phyloP scores from a whole-genome alignment of 2,888 invertebrate genomes.

The Dryocosmus kuriphilus region DNA sequence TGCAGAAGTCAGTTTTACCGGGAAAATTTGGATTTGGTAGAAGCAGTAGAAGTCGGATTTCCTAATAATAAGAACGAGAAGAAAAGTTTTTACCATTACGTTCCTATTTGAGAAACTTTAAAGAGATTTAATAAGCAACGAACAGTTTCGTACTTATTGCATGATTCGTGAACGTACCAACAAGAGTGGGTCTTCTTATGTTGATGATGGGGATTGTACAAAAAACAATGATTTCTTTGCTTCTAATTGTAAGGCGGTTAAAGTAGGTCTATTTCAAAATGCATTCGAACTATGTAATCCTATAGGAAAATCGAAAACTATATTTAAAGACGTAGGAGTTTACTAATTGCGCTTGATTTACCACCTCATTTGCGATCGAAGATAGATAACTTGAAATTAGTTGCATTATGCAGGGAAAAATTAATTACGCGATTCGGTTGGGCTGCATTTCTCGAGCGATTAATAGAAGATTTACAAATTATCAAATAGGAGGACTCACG shows the following conservation, averaged over 20 bases:
- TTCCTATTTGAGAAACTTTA: constrained; percentile 41
- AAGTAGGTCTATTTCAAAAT: constrained; percentile 63
- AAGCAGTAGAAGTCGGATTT: constrained; percentile 26
- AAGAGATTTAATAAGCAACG: constrained; percentile 16
- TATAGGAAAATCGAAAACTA: constrained; percentile 60
- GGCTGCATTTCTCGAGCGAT: constrained; percentile 51
- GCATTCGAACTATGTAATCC: constrained; percentile 67
- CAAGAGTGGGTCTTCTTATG: constrained; percentile 18
- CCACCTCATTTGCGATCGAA: constrained; percentile 56
- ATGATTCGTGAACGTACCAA: neutral
- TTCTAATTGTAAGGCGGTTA: neutral
- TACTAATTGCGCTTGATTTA: constrained; percentile 62
- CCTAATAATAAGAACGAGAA: constrained; percentile 16
- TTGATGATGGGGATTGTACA: constrained; percentile 31
- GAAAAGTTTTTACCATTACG: constrained; percentile 8
- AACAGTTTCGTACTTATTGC: constrained; percentile 18
- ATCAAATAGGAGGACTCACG: constrained; percentile 63
- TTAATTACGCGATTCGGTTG: constrained; percentile 59
- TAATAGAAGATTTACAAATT: constrained; percentile 59
- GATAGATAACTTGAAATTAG: constrained; percentile 61
- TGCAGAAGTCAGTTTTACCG: neutral
- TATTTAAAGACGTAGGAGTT: constrained; percentile 62
- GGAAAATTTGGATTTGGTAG: constrained; percentile 28
- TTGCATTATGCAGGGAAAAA: constrained; percentile 61
- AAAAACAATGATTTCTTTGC: constrained; percentile 31